These are phyloP conservation scores for Limosa lapponica DNA, from an alignment of 2,797 vertebrate species.

Conservation along the genomic window DNA sequence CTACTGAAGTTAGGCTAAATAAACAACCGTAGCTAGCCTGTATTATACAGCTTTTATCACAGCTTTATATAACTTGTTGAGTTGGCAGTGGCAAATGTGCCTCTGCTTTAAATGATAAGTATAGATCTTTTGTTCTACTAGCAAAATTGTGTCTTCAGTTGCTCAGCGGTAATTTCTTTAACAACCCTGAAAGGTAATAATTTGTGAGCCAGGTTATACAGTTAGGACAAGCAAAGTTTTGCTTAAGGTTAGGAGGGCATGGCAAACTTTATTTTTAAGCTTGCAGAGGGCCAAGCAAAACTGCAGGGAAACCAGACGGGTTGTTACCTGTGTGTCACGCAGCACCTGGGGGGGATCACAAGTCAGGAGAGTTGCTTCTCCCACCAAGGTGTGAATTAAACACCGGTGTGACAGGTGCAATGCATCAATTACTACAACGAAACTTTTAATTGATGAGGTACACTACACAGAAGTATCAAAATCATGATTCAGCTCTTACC, in stretches of 20 bases:
- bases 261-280: not conserved
- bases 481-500: not conserved
- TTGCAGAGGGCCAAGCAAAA: not conserved
- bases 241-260: not conserved
- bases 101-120: not conserved
- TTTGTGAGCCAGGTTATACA: not conserved
- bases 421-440: not conserved
- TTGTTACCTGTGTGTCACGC: not conserved
- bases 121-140: not conserved
- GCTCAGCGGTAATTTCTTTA: not conserved
- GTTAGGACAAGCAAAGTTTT: not conserved
- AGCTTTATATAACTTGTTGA: no score
- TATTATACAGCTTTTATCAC: not conserved
- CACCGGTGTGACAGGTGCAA: not conserved
- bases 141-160: not conserved
- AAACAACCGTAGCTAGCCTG: not conserved
- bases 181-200: not conserved
- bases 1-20: not conserved
- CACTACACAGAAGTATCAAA: not conserved
- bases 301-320: not conserved
- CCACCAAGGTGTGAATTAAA: not conserved
- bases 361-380: not conserved
- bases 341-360: not conserved
- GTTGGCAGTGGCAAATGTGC: accelerated
- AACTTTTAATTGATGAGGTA: not conserved